Conservation (phyloP, 1,140 invertebrate genomes). For the Euwallacea fornicatus region DNA sequence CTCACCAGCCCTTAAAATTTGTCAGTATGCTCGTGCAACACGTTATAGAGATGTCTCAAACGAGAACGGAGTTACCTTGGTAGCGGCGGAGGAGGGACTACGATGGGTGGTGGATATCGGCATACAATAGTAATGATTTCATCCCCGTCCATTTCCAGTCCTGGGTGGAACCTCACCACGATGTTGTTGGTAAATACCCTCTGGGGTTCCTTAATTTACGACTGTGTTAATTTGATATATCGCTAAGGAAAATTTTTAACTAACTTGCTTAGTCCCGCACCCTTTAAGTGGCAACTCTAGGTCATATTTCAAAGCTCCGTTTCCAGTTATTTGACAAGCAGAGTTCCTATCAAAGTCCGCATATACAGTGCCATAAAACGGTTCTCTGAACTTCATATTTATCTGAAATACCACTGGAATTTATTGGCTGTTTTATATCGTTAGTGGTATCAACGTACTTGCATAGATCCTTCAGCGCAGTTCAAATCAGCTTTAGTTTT, state of each 20-base stretch:
- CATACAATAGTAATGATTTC: conserved; percentile 94
- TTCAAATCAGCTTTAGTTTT: conserved; percentile 83
- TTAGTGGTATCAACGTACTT: conserved; percentile 2
- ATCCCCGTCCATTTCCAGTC: conserved; percentile 90
- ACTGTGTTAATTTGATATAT: neutral
- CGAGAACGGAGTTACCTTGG: neutral
- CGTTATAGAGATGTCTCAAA: too few species aligned
- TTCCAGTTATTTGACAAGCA: conserved; percentile 83
- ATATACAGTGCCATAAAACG: conserved; percentile 88
- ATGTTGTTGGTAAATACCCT: conserved; percentile 95
- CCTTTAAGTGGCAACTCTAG: conserved; percentile 87
- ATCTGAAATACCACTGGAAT: conserved; percentile 60
- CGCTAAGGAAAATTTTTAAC: neutral
- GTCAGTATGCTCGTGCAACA: too few species aligned
- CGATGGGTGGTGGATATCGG: conserved; percentile 87
- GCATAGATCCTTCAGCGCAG: conserved; percentile 86
- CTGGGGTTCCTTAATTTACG: conserved; percentile 69
- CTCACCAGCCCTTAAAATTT: too few species aligned
- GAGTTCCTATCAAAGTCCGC: conserved; percentile 90
- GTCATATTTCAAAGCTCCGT: conserved; percentile 74
- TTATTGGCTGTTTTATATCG: neutral
- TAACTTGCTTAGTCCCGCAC: conserved; percentile 87
- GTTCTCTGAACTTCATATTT: conserved; percentile 85
- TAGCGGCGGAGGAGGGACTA: conserved; percentile 46
- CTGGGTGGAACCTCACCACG: conserved; percentile 87